Conservation (phyloP, 2,888 invertebrate species). For the Dysmachus trigonus region DNA sequence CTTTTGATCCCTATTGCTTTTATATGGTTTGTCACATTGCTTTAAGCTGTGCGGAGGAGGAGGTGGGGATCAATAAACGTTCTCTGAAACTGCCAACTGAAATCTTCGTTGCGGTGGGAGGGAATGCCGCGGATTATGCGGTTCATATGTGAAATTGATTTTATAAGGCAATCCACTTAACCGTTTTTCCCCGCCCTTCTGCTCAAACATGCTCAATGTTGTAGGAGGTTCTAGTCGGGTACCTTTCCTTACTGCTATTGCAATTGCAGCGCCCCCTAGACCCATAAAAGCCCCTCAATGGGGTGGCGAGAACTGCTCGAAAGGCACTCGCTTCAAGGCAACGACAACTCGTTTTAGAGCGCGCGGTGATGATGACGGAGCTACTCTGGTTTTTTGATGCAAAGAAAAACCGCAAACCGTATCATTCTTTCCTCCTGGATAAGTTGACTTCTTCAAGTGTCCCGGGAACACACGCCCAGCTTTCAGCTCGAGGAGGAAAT, state of each 20-base stretch:
- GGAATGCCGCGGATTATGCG: conserved; percentile 38
- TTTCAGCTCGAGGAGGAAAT: conserved; percentile 13
- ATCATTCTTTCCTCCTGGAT: conserved; percentile 18
- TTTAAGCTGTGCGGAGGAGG: neutral
- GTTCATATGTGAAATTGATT: conserved; percentile 45
- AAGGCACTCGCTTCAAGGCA: conserved; percentile 14
- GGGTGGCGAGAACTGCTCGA: conserved; percentile 12
- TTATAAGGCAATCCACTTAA: conserved; percentile 42
- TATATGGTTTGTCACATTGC: neutral
- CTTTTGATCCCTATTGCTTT: conserved; percentile 25
- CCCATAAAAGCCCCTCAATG: conserved; percentile 6
- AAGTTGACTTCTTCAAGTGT: neutral
- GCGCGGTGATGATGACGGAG: conserved; percentile 21
- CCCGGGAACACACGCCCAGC: neutral
- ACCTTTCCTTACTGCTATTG: neutral
- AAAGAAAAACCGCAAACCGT: conserved; percentile 18
- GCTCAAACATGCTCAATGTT: neutral
- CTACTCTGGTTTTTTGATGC: neutral
- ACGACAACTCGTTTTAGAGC: conserved; percentile 25
- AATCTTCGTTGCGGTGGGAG: neutral
- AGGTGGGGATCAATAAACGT: conserved; percentile 9
- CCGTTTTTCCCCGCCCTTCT: neutral
- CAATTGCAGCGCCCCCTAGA: neutral
- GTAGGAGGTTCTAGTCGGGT: conserved; percentile 2
- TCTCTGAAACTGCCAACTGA: conserved; percentile 13